phyloP scores from a whole-genome alignment of 2,113 vertebrate species.

The Leptosomus discolor region DNA sequence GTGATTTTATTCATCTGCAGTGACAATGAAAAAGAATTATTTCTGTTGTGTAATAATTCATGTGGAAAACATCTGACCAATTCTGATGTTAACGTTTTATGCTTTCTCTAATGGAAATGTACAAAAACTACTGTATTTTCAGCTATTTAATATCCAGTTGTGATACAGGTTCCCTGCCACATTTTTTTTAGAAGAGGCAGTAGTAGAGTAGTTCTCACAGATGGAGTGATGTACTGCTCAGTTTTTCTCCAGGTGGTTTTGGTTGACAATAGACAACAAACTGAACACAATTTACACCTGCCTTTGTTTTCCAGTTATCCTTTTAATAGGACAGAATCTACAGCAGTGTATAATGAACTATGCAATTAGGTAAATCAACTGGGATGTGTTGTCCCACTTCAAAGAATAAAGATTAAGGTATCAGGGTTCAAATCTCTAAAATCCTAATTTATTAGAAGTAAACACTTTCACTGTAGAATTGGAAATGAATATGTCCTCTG shows the following conservation, averaged over 20 bases:
- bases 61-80: background rate
- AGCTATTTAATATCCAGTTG: background rate
- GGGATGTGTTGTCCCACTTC: background rate
- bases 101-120: background rate
- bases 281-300: background rate
- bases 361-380: background rate
- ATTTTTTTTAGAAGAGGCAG: background rate
- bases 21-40: background rate
- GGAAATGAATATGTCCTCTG: background rate
- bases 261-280: background rate
- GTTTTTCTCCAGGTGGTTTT: background rate
- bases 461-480: background rate
- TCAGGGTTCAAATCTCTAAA: background rate
- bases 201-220: background rate
- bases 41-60: too few relatives aligned
- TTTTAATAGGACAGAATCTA: background rate
- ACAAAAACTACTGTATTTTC: background rate
- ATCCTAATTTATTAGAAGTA: background rate
- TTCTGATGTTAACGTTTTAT: background rate
- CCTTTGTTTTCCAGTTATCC: background rate
- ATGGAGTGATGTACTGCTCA: background rate
- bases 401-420: background rate
- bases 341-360: background rate
- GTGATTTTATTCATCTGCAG: background rate
- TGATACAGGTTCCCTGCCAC: background rate